phyloP scores from a whole-genome alignment of 2,113 vertebrate genomes.

The Jacana jacana region DNA sequence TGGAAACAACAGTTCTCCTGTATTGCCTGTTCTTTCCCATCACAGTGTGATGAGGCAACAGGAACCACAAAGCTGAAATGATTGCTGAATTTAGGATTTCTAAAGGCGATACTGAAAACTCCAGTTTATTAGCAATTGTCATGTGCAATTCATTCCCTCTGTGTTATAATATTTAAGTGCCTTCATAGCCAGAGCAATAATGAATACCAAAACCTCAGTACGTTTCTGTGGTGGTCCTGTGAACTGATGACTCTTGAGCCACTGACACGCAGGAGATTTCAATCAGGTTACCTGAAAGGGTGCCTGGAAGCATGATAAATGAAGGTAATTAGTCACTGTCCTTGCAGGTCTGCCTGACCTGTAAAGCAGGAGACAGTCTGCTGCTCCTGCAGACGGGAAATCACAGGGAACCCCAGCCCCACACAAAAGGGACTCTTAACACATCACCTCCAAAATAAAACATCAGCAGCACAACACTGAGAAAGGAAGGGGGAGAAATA shows the following conservation, averaged over 20 bases:
- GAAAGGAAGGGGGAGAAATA: not conserved
- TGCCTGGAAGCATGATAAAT: slow-evolving; percentile 80
- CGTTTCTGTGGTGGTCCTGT: not conserved
- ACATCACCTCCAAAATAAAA: not conserved
- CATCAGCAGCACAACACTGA: not conserved
- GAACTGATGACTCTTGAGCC: slow-evolving; percentile 54
- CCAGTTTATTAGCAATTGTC: not conserved
- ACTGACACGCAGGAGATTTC: slow-evolving; percentile 79
- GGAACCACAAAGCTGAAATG: not conserved
- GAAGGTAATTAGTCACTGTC: slow-evolving; percentile 86
- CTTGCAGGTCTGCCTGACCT: slow-evolving; percentile 73
- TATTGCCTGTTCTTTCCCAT: not conserved
- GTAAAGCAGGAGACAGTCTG: slow-evolving; percentile 71
- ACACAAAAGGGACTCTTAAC: not conserved
- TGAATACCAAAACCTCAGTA: not conserved
- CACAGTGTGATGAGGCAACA: not conserved
- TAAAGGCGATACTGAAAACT: not conserved
- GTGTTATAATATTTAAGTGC: not conserved
- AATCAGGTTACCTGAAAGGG: slow-evolving; percentile 79
- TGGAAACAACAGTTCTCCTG: not conserved
- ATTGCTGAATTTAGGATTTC: not conserved
- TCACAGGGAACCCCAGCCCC: not conserved
- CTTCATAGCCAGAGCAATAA: not conserved
- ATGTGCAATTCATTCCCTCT: not conserved
- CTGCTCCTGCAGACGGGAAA: not conserved